Evolutionary conservation across 2,113 vertebrate genomes (phyloP), one percentile per base, ranked within the genome.

Genomic region (Pterocles orientalis): DNA sequence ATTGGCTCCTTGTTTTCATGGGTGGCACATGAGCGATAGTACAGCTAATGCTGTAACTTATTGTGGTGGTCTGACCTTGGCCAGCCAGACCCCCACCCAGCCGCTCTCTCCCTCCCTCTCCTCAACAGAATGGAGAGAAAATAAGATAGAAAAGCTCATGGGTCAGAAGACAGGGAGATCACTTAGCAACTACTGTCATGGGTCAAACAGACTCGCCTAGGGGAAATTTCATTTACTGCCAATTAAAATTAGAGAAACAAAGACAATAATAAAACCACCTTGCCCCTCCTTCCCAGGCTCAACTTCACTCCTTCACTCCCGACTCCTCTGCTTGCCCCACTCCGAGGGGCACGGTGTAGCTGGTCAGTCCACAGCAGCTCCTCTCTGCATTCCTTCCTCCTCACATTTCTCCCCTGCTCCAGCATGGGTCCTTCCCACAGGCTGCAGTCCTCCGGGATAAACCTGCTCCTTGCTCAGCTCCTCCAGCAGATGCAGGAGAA

Each of bases 401-500:
- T 66, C 57, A 24, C 31, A 9, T 82, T 14, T 41, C 26, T 82
- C 10, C 33, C 10, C 23, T 20, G 10, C 45, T 61, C 56, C 56
- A 53, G 33, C 7, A 1, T 77, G 81, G 72, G 43, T 34, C n/a
- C 25, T 62, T 62, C 57, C 83, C 53, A 20, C 12, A 7, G 24
- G 70, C 47, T 75, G 47, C 36, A 75, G 43, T 75, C 51, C 57
- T 94, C 82, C 89, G 50, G 80, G 89, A 95, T 50, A 86, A 95
- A 86, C 77, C 69, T 77, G 81, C 36, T 93, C 56, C 71, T 36
- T 2, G 3, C 0, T 14, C 19, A 36, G 39, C n/a, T 86, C 26
- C 39, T 72, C 34, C 34, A 34, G 1, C 4, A 34, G 29, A 53
- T 41, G 25, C 31, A 18, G 12, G 24, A 18, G 14, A 88, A 82